Evolutionary conservation across 2,113 vertebrate genomes (phyloP).

Genomic region (Astatoreochromis straeleni): DNA sequence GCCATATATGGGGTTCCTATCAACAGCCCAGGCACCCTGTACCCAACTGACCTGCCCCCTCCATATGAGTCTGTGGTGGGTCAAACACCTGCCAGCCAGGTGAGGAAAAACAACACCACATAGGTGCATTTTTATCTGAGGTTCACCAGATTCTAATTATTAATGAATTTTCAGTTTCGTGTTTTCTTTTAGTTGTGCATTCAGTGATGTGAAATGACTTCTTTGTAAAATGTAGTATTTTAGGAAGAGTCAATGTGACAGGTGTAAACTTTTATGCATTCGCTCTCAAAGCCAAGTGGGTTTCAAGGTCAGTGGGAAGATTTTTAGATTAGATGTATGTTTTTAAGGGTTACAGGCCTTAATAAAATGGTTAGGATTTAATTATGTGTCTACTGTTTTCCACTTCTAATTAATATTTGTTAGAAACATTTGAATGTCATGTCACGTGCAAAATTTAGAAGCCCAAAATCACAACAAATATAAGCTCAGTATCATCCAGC

Average conservation of each 20-base stretch:
- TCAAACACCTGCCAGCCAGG: slow-evolving; percentile 80
- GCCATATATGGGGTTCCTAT: slow-evolving; percentile 87
- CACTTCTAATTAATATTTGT: background rate
- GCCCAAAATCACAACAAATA: background rate
- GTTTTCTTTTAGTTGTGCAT: background rate
- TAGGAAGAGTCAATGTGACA: background rate
- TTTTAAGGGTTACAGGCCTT: background rate
- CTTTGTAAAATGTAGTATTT: background rate
- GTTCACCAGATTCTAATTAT: background rate
- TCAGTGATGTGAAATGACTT: background rate
- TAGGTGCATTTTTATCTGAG: background rate
- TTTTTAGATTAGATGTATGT: background rate
- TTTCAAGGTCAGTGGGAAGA: background rate
- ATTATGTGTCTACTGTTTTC: background rate
- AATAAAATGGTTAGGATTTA: background rate
- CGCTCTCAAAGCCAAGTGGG: background rate
- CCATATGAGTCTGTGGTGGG: slow-evolving; percentile 92
- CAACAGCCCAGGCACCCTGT: slow-evolving; percentile 87
- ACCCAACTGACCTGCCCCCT: slow-evolving; percentile 89
- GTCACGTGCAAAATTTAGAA: background rate
- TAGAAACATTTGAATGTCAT: background rate
- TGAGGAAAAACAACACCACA: slow-evolving; percentile 52
- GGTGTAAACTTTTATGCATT: background rate
- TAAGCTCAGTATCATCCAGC: background rate
- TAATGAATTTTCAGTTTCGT: background rate